phyloP scores from a whole-genome alignment of 2,113 vertebrate species.

The Pelvicachromis taeniatus region DNA sequence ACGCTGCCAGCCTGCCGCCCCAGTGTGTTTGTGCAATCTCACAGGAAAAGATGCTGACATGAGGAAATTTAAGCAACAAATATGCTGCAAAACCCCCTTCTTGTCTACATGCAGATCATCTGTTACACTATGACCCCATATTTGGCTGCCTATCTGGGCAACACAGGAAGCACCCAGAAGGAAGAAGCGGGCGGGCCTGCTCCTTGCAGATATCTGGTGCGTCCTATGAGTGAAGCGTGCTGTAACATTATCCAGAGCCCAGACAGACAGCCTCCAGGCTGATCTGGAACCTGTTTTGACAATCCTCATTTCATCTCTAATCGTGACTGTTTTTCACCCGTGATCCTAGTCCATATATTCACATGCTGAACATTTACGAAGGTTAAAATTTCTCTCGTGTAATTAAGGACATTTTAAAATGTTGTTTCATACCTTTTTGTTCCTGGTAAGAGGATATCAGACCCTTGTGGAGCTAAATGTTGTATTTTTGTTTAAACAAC shows the following conservation, averaged over 20 bases:
- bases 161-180: slow-evolving; percentile 37
- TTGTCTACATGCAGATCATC: neutral
- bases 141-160: neutral
- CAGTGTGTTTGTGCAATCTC: neutral
- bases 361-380: neutral
- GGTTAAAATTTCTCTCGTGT: neutral
- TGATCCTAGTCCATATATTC: neutral
- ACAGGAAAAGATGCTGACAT: neutral
- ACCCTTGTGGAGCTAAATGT: no score
- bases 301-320: neutral
- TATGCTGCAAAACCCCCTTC: neutral
- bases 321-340: neutral
- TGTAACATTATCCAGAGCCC: slow-evolving; percentile 59
- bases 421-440: neutral
- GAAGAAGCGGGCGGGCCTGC: slow-evolving; percentile 6
- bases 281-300: neutral
- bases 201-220: slow-evolving; percentile 21
- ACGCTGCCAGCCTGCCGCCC: neutral
- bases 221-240: slow-evolving; percentile 13
- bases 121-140: neutral
- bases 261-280: neutral
- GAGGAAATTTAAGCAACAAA: neutral
- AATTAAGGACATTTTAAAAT: neutral
- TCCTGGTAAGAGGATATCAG: no score
- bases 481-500: no score